Conservation (phyloP, 2,797 vertebrate genomes). For the Aplochiton taeniatus region DNA sequence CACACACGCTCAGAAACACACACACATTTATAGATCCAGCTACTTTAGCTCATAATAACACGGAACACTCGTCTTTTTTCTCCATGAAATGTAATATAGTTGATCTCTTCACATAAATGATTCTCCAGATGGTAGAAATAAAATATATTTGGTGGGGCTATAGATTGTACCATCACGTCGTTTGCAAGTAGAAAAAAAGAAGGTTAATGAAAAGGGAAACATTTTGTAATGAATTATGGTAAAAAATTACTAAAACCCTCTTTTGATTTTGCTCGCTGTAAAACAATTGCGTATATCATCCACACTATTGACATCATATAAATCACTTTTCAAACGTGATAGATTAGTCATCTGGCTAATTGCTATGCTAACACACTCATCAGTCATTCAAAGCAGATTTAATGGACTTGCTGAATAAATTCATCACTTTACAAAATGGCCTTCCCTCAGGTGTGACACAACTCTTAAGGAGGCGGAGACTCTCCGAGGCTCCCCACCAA, state of each 20-base stretch:
- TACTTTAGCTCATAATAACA: conserved; percentile 10
- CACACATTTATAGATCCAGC: neutral
- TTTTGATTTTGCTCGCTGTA: conserved; percentile 64
- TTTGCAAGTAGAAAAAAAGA: too few relatives aligned
- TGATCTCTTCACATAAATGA: too few relatives aligned
- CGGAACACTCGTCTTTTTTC: conserved; percentile 2
- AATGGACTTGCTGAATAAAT: conserved; percentile 73
- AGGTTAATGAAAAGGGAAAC: neutral
- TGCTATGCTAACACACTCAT: conserved; percentile 72
- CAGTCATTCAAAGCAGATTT: conserved; percentile 76
- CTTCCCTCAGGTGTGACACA: conserved; percentile 48
- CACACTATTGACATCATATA: conserved; percentile 63
- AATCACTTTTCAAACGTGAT: conserved; percentile 73
- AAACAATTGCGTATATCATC: conserved; percentile 61
- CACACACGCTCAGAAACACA: conserved; percentile 8
- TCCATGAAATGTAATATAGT: too few relatives aligned
- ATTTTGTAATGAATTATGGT: conserved; percentile 55
- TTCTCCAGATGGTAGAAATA: too few relatives aligned
- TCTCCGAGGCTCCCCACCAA: conserved; percentile 35
- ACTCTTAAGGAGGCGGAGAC: conserved; percentile 35
- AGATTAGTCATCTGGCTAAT: conserved; percentile 70
- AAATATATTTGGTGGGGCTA: too few relatives aligned
- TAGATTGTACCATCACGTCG: too few relatives aligned
- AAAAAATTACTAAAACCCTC: conserved; percentile 63
- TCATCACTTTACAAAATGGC: conserved; percentile 71